Evolutionary conservation across 2,888 invertebrate genomes (phyloP), one percentile per base, ranked within the genome.

Genomic region (Epistrophella euchroma): DNA sequence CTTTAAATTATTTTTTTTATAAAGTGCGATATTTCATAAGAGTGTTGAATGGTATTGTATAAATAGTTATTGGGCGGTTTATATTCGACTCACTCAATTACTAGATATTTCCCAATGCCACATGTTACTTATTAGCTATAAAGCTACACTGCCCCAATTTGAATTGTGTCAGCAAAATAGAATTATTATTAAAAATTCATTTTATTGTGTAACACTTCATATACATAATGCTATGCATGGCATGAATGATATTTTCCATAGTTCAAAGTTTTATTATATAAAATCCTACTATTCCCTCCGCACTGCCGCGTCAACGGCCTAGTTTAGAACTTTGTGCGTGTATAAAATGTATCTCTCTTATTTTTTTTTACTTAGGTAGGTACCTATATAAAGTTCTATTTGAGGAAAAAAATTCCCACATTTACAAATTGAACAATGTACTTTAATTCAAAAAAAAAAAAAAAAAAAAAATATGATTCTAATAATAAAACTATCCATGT

Each of bases 371-470:
- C 15, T 25, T 25, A 28, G 28, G 28, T 28, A 28, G 19, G n/a
- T 17, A n/a, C 10, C n/a, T n/a, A 15, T 15, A 52, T 10, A 22
- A 50, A 50, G 22, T 50, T 22, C 15, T 58, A 37, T 58, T 22
- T 19, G 37, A 15, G 40, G 40, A 40, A 56, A 56, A 56, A 60
- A 40, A 25, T 25, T 60, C 62, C 64, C 64, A 64, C 45, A 64
- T 64, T 64, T 32, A 28, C 45, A 64, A 64, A 64, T 64, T 64
- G 64, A 66, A 66, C 66, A n/a, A n/a, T n/a, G n/a, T 25, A 47
- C 47, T 32, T 64, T 9, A 47, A 47, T 64, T 19, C 2, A 17
- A 45, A 32, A 45, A 32, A 15, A 19, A 10, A 19, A 10, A 28
- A 64, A 32, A n/a, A 15, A 13, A 62, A 45, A 28, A n/a, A 15